These are phyloP conservation scores for Helogale parvula DNA, from an alignment of 2,113 vertebrate species.

Conservation along the genomic window DNA sequence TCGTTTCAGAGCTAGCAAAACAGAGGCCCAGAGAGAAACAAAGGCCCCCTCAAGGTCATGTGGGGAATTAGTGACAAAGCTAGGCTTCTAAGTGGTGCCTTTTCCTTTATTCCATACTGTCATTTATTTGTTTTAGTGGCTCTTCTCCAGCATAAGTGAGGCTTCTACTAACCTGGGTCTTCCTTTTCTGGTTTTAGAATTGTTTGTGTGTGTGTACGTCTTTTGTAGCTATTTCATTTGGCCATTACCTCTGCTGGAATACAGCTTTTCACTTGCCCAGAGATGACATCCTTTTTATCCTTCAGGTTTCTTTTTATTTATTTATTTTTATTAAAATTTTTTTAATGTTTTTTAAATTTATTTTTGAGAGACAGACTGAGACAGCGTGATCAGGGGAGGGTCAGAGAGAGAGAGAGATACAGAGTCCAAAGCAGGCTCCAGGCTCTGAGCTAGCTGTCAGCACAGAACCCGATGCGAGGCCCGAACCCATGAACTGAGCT, in stretches of 20 bases:
- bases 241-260: background rate
- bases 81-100: background rate
- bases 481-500: too few species aligned
- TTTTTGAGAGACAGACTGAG: too few species aligned
- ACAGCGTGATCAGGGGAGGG: too few species aligned
- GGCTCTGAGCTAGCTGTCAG: too few species aligned
- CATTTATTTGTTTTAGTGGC: background rate
- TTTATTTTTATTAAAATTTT: too few species aligned
- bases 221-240: background rate
- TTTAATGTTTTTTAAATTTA: too few species aligned
- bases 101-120: background rate
- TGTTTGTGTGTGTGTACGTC: background rate
- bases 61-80: background rate
- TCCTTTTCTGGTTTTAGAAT: background rate
- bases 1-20: background rate
- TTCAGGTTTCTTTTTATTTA: background rate
- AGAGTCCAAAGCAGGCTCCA: too few species aligned
- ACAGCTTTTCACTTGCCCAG: background rate
- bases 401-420: too few species aligned
- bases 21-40: background rate
- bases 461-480: too few species aligned
- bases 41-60: background rate
- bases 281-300: background rate
- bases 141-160: background rate
- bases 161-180: background rate